Base-by-base conservation (phyloP, 2,113 vertebrate species). In the Rhadina sibilatrix region DNA sequence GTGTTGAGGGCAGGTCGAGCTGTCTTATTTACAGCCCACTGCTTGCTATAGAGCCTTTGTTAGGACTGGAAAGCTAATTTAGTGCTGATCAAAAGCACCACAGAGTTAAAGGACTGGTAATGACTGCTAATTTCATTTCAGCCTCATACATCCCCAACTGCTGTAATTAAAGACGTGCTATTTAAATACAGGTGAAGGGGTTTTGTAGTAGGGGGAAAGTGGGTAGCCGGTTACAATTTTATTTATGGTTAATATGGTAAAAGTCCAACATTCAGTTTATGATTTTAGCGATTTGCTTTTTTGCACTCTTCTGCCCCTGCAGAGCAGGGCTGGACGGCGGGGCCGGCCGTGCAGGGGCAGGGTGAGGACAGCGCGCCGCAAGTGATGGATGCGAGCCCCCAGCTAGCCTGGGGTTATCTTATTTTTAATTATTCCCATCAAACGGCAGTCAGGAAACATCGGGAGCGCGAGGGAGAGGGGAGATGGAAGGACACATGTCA, bases 41-140 rank as follows among this genome's bases (percentile, higher is more conserved):
- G 98, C 98, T 98, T 97, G 98, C 98, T 97, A 97, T 97, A 97
- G 97, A 97, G 98, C 95, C 98, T 98, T 98, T 98, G 98, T 98
- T 98, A 97, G 98, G 97, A 96, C 97, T 97, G 98, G 97, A 98
- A 98, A 98, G 98, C 98, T 98, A 98, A 98, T 98, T 98, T 98
- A 98, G 97, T 96, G 97, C 98, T 98, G 98, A 98, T 98, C 98
- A 98, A 98, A 98, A 98, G 98, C 98, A 97, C 98, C 98, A 97
- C 98, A 87, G 98, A 98, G 98, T 98, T 98, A 98, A 98, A 98
- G 98, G 98, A 97, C 97, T 98, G 97, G 98, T 98, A 98, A 98
- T 98, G 98, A 98, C 98, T 98, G 98, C 98, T 98, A 98, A 98
- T 98, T 98, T 98, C 98, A 98, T 98, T 98, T 98, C 98, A 98